These are phyloP conservation scores for Conus ventricosus DNA, from an alignment of 1,140 invertebrate species.

Conservation along the genomic window DNA sequence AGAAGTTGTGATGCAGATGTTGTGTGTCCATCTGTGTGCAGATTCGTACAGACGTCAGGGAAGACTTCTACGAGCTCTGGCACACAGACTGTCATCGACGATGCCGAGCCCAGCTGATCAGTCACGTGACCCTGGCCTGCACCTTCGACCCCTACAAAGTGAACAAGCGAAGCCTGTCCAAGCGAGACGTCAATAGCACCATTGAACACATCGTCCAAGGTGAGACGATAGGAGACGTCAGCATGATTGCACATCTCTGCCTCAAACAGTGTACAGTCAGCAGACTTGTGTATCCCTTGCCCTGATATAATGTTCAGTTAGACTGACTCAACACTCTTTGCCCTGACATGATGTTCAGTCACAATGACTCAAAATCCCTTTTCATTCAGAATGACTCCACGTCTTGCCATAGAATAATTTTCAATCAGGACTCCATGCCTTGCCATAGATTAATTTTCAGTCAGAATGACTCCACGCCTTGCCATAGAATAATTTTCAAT, in stretches of 20 bases:
- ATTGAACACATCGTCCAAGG: slow-evolving; percentile 3
- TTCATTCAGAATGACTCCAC: no score
- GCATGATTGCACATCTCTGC: no score
- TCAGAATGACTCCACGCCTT: no score
- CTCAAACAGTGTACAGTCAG: no score
- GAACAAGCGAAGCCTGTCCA: slow-evolving; percentile 16
- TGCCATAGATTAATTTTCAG: no score
- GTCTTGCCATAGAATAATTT: no score
- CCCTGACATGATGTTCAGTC: no score
- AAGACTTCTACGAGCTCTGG: slow-evolving; percentile 38
- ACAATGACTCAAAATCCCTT: no score
- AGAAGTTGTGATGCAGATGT: no score
- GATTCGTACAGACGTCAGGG: not conserved
- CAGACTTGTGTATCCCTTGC: not conserved
- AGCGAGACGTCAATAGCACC: slow-evolving; percentile 32
- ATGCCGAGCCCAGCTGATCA: slow-evolving; percentile 34
- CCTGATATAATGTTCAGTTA: not conserved
- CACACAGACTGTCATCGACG: slow-evolving; percentile 43
- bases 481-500: no score
- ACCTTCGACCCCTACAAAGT: slow-evolving; percentile 36
- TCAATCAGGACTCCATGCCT: no score
- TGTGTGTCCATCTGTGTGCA: not conserved
- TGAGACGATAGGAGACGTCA: not conserved
- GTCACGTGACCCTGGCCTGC: slow-evolving; percentile 41
- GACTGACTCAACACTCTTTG: no score